A percentile compares a stretch with the other conserved stretches of the same genome.
Conservation (phyloP, 2,113 vertebrate genomes). For the Sinocyclocheilus anshuiensis region DNA sequence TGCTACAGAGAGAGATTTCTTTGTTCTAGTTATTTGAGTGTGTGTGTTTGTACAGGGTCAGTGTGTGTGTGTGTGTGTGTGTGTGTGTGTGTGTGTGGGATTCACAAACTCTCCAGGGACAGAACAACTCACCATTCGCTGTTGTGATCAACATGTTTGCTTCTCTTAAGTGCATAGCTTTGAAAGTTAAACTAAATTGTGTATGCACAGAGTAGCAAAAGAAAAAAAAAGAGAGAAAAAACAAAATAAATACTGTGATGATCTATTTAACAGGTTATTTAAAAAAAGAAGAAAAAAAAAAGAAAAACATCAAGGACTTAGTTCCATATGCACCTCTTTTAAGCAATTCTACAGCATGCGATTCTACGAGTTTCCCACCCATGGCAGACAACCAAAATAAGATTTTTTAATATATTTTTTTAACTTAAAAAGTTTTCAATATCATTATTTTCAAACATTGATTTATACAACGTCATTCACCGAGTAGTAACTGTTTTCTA, state of each 20-base stretch:
- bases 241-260: constrained; percentile 84
- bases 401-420: constrained; percentile 74
- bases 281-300: constrained; percentile 88
- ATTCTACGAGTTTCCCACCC: constrained; percentile 99
- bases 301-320: constrained; percentile 95
- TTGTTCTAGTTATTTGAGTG: constrained; percentile 71
- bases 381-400: constrained; percentile 94
- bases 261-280: constrained; percentile 94
- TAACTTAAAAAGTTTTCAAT: constrained; percentile 98
- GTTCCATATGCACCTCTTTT: constrained; percentile 92
- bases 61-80: constrained; percentile 35
- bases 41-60: constrained; percentile 53
- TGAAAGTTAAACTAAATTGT: constrained; percentile 78
- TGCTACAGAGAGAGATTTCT: constrained; percentile 80
- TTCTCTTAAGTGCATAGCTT: constrained; percentile 87
- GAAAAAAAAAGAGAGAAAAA: constrained; percentile 61
- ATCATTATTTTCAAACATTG: constrained; percentile 99
- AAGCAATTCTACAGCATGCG: constrained; percentile 99
- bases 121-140: constrained; percentile 76
- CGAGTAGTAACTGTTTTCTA: constrained; percentile 92
- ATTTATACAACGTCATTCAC: constrained; percentile 99
- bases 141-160: constrained; percentile 70
- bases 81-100: constrained; percentile 36
- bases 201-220: constrained; percentile 89
- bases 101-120: constrained; percentile 70